Percentiles rank a stretch among this genome's conserved stretches.
Conservation (phyloP, 1,140 invertebrate genomes). For the Aphis gossypii region DNA sequence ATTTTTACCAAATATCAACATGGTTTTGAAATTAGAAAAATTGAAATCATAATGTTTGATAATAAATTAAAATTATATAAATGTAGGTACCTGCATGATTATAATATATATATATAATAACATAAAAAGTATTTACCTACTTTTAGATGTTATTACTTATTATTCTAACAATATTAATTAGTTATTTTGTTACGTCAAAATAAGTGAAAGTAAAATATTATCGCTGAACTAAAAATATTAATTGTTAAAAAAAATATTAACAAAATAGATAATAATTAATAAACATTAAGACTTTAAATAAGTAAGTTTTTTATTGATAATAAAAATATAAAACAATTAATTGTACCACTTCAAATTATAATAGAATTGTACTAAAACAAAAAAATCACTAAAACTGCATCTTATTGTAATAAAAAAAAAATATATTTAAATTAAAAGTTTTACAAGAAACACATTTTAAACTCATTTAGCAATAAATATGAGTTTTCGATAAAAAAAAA, state of each 20-base stretch:
- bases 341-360: background rate
- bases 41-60: background rate
- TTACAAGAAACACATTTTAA: background rate
- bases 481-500: background rate
- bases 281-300: background rate
- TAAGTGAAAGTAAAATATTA: constrained; percentile 7
- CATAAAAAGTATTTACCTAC: background rate
- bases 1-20: background rate
- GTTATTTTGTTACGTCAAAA: constrained; percentile 4
- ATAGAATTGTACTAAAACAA: background rate
- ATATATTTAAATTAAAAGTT: background rate
- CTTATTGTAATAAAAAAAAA: background rate
- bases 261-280: background rate
- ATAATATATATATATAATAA: background rate
- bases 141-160: background rate
- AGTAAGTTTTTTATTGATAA: background rate
- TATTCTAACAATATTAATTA: background rate
- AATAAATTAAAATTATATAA: background rate
- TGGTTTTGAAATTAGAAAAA: too few relatives aligned
- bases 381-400: background rate
- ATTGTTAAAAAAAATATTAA: background rate
- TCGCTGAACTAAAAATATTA: background rate
- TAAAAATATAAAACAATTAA: background rate
- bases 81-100: background rate
- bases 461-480: background rate